Evolutionary conservation across 1,140 invertebrate genomes (phyloP).

Genomic region (Drosophila ficusphila): DNA sequence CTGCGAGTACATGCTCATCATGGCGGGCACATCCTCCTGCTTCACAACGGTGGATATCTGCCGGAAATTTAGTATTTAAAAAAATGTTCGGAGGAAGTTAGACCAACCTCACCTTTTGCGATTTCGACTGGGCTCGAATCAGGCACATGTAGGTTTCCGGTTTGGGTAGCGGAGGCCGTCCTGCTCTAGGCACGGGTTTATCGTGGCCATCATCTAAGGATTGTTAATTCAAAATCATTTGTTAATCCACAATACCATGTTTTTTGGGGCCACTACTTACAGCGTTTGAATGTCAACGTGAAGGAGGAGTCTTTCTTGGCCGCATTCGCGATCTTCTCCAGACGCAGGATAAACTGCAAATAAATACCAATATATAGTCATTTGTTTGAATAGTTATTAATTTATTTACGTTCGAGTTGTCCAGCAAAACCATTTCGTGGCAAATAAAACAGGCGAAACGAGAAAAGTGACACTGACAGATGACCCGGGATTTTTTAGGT

Average conservation of each 20-base stretch:
- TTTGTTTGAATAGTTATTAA: slow-evolving; percentile 14
- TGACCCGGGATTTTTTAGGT: slow-evolving; percentile 31
- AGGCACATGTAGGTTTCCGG: slow-evolving; percentile 90
- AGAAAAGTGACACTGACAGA: slow-evolving; percentile 51
- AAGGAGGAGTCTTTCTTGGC: slow-evolving; percentile 87
- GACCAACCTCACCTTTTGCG: slow-evolving; percentile 86
- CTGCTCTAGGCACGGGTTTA: slow-evolving; percentile 88
- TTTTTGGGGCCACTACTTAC: slow-evolving; percentile 85
- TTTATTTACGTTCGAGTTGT: slow-evolving; percentile 85
- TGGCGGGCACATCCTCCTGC: slow-evolving; percentile 93
- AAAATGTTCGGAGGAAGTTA: not conserved
- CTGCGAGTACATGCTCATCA: slow-evolving; percentile 92
- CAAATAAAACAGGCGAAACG: slow-evolving; percentile 37
- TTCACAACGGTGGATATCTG: slow-evolving; percentile 90
- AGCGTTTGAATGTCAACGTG: slow-evolving; percentile 89
- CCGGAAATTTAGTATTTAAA: not conserved
- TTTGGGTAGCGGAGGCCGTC: slow-evolving; percentile 85
- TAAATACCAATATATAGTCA: slow-evolving; percentile 55
- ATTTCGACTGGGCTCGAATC: slow-evolving; percentile 88
- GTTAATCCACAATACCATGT: slow-evolving; percentile 8
- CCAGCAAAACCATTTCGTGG: slow-evolving; percentile 87
- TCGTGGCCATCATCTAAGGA: slow-evolving; percentile 89
- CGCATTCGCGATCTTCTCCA: slow-evolving; percentile 88
- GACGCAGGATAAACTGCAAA: slow-evolving; percentile 87
- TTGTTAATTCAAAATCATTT: not conserved